These are phyloP conservation scores for Megamerina dolium DNA, from an alignment of 2,888 invertebrate genomes.

Conservation along the genomic window DNA sequence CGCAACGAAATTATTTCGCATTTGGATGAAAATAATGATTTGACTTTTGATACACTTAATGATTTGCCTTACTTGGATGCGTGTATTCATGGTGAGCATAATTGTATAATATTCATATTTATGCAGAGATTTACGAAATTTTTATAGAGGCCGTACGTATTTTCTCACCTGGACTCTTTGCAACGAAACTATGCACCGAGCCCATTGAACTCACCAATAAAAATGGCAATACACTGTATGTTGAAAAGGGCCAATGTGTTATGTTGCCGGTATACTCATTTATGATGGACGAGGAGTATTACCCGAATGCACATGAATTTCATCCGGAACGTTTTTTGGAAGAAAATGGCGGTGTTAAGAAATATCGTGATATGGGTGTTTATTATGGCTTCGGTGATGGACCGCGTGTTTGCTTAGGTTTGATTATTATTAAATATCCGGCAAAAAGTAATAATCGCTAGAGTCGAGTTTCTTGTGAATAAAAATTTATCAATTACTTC, in stretches of 20 bases:
- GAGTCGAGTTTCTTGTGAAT: too few species aligned
- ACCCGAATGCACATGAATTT: constrained; percentile 32
- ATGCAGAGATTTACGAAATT: background rate
- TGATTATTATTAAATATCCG: too few species aligned
- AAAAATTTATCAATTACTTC: too few species aligned
- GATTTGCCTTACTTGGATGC: constrained; percentile 42
- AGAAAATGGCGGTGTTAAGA: constrained; percentile 27
- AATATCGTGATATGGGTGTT: constrained; percentile 35
- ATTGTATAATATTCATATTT: background rate
- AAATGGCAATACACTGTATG: constrained; percentile 27
- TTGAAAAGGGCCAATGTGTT: constrained; percentile 29
- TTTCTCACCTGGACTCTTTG: constrained; percentile 30
- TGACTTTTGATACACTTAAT: constrained; percentile 36
- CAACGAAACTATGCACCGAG: constrained; percentile 37
- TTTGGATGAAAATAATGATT: constrained; percentile 19
- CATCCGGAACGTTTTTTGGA: constrained; percentile 35
- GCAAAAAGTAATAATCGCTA: too few species aligned
- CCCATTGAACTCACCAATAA: constrained; percentile 28
- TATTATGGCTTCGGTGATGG: constrained; percentile 43
- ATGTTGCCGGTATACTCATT: constrained; percentile 33
- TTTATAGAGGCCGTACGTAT: constrained; percentile 35
- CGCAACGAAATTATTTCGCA: constrained; percentile 30
- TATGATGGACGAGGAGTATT: constrained; percentile 36
- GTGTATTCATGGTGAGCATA: constrained; percentile 37
- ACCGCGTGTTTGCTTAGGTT: constrained; percentile 43